phyloP scores from a whole-genome alignment of 2,797 vertebrate genomes.

The Tokudaia tokunoshimensis region DNA sequence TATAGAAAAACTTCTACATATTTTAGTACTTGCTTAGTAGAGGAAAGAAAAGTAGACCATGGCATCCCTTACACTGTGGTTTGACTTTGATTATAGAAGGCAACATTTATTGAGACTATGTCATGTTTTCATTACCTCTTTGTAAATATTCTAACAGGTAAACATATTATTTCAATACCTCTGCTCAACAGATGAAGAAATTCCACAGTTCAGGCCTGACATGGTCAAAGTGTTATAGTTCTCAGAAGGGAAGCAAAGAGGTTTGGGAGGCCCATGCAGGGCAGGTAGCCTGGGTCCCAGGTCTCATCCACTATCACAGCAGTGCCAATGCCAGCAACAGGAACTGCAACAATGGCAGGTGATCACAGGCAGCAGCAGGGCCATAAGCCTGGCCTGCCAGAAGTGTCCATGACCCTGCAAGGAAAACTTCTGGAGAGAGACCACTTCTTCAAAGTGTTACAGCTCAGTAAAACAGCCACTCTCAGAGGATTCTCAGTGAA shows the following conservation, averaged over 20 bases:
- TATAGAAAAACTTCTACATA: neutral
- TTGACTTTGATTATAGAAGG: neutral
- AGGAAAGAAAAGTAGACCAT: neutral
- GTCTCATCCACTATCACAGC: neutral
- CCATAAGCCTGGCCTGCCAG: neutral
- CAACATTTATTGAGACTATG: neutral
- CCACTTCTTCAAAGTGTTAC: neutral
- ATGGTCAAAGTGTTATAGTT: neutral
- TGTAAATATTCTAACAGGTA: neutral
- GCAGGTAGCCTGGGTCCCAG: neutral
- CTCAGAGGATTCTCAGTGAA: neutral
- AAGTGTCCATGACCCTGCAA: no score
- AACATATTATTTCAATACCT: neutral
- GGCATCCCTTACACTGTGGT: neutral
- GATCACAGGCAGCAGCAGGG: no score
- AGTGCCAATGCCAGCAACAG: neutral
- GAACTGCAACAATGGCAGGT: neutral
- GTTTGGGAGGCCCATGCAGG: neutral
- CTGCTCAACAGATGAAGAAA: neutral
- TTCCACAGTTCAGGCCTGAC: neutral
- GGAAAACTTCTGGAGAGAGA: neutral
- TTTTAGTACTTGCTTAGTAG: neutral
- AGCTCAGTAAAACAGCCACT: neutral
- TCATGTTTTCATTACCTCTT: neutral
- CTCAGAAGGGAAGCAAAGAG: neutral